These are phyloP conservation scores for Hydrolagus colliei DNA, from an alignment of 2,797 vertebrate species.

Conservation along the genomic window DNA sequence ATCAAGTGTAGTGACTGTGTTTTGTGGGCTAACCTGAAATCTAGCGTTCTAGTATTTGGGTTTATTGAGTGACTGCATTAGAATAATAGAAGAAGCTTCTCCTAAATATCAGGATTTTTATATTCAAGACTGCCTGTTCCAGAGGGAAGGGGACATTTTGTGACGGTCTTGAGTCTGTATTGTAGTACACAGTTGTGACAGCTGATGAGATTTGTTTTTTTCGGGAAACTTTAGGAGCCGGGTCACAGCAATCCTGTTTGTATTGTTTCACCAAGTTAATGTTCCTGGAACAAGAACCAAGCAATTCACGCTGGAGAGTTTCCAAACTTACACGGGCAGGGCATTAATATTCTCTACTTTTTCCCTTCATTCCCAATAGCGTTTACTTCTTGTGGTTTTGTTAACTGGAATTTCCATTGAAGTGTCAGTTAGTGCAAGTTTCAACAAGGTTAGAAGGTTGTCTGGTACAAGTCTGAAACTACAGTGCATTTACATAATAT, in stretches of 20 bases:
- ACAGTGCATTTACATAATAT: too few relatives aligned
- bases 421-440: too few relatives aligned
- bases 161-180: background rate
- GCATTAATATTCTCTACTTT: background rate
- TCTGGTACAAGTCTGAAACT: background rate
- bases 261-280: background rate
- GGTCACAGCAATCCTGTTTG: background rate
- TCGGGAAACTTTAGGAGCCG: background rate
- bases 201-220: background rate
- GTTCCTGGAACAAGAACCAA: background rate
- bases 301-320: background rate
- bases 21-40: too few relatives aligned
- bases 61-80: background rate
- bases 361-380: background rate
- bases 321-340: background rate
- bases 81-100: background rate
- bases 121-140: too few relatives aligned
- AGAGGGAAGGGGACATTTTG: background rate
- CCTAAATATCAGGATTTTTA: background rate
- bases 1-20: too few relatives aligned
- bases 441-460: background rate
- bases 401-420: too few relatives aligned
- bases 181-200: background rate
- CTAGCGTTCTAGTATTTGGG: background rate
- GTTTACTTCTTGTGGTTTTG: background rate